Evolutionary conservation across 1,140 invertebrate genomes (phyloP), one percentile per base, ranked within the genome.

Genomic region (Hormaphis cornu): DNA sequence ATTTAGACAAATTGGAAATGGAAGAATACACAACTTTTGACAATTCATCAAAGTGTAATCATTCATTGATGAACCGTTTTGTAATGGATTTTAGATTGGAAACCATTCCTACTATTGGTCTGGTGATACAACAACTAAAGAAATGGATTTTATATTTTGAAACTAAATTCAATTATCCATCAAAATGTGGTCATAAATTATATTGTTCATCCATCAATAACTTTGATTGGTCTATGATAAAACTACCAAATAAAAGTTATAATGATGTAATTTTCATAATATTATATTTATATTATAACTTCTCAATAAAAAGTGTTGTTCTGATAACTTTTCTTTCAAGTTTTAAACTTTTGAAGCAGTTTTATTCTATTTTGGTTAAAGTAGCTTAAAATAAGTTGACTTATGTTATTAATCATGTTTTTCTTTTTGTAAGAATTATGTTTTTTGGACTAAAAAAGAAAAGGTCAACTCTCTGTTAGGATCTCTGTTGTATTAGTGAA

Each of bases 1-100:
- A 20, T 0, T 5, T 35, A 54, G 52, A 22, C n/a, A 4, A 54
- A 35, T 33, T 14, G 24, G 14, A 28, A 26, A 40, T 9, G 26
- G 30, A 61, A 28, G 46, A 46, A n/a, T n/a, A n/a, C n/a, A n/a
- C n/a, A 44, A 40, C 58, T 44, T 63, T 63, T 46, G 59, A 46
- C 18, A 2, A 16, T 18, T 46, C 48, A 16, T 63, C 61, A 30
- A 3, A n/a, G 16, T 50, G 8, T 10, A 33, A 48, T 33, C 4
- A 35, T 35, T 22, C 1, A 20, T 24, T 50, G 10, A 50, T 50
- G 7, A 2, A 22, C 9, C 33, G 24, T 6, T 66, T 66, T 50
- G 14, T 14, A 30, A 4, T 1, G 0, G 61, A 66, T 66, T 66
- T 66, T 16, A 35, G 18, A 2, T 30, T 18, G 7, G 0, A 9